Conservation (phyloP, 92 coral and sea anemone genomes). For the Porites divaricata region DNA sequence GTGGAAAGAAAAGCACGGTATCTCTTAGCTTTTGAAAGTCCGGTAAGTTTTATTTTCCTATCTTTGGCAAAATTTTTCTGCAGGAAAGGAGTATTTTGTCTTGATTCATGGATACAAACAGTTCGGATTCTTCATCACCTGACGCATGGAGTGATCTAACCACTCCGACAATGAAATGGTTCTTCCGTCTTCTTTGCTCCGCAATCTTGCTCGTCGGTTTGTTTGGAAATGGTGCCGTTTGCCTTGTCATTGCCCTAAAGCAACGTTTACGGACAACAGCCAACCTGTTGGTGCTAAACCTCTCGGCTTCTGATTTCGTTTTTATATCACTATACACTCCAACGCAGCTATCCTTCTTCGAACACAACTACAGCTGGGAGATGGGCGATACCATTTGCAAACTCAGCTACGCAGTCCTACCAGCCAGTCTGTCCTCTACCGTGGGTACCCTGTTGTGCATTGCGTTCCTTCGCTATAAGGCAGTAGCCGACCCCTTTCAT, state of each 20-base stretch:
- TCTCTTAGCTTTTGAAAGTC: not conserved
- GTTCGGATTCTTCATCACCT: not conserved
- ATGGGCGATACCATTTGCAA: constrained; percentile 75
- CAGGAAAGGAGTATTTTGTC: no score
- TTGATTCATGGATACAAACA: not conserved
- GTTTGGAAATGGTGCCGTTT: constrained; percentile 77
- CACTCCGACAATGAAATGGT: constrained; percentile 49
- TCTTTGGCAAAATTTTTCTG: no score
- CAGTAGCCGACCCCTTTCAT: constrained; percentile 69
- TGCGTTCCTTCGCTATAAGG: constrained; percentile 73
- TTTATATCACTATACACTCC: constrained; percentile 76
- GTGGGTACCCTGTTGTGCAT: constrained; percentile 71
- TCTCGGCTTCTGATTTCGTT: constrained; percentile 75
- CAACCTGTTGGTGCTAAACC: constrained; percentile 72
- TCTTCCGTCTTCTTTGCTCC: constrained; percentile 68
- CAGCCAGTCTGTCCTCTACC: constrained; percentile 64
- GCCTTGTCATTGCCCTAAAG: constrained; percentile 57
- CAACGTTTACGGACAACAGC: constrained; percentile 71
- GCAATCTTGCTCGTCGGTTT: constrained; percentile 63
- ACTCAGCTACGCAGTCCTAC: constrained; percentile 59
- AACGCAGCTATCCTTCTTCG: constrained; percentile 76
- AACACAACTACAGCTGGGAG: constrained; percentile 80
- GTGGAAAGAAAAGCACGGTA: no score
- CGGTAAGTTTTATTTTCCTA: not conserved
- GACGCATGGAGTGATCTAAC: not conserved